These are phyloP conservation scores for Bufotes viridis DNA, from an alignment of 2,797 vertebrate genomes.

Conservation along the genomic window DNA sequence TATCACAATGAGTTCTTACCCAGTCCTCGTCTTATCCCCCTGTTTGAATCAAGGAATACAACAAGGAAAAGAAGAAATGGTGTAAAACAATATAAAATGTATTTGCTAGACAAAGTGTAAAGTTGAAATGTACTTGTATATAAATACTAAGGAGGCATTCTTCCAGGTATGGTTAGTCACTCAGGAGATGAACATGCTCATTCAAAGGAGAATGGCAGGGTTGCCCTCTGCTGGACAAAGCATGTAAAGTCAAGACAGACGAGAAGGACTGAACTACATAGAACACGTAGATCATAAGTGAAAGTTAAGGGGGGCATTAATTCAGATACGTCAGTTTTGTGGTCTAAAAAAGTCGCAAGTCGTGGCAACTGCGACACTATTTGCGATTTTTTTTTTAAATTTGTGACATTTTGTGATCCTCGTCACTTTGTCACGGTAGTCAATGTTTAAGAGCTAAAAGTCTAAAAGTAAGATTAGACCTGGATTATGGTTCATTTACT, in stretches of 20 bases:
- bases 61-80: constrained; percentile 8
- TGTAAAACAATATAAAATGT: not conserved
- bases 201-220: not conserved
- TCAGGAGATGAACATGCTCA: not conserved
- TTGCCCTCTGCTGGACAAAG: constrained; percentile 26
- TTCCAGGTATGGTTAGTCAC: not conserved
- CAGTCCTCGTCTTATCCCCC: not conserved
- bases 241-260: not conserved
- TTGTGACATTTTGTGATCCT: too few species aligned
- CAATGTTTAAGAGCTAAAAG: too few species aligned
- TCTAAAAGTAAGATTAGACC: too few species aligned
- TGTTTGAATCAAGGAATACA: not conserved
- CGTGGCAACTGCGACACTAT: too few species aligned
- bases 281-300: too few species aligned
- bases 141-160: not conserved
- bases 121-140: not conserved
- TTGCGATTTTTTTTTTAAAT: too few species aligned
- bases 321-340: too few species aligned
- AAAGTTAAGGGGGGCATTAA: too few species aligned
- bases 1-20: not conserved
- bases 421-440: too few species aligned
- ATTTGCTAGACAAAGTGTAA: constrained; percentile 11
- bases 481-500: too few species aligned
- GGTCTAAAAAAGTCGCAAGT: too few species aligned
- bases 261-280: not conserved